Conservation (phyloP, 2,113 vertebrate species). For the Boulengeromyrus knoepffleri region DNA sequence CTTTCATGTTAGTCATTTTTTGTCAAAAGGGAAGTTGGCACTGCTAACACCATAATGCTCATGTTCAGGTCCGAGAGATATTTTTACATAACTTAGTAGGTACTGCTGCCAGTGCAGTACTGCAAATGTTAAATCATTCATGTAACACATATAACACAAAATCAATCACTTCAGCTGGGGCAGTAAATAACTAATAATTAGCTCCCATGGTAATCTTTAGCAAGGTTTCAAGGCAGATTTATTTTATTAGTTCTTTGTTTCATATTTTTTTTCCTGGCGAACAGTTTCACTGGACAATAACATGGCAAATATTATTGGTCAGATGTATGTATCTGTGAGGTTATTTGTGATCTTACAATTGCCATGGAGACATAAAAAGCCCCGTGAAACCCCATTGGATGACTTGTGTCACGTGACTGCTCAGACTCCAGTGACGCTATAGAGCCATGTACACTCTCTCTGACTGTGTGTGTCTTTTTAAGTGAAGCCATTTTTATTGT, state of each 20-base stretch:
- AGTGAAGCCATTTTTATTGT: neutral
- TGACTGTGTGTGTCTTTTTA: neutral
- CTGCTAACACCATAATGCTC: neutral
- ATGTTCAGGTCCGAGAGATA: neutral
- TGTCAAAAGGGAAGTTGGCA: no score
- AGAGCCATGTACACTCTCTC: neutral
- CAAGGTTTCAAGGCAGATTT: neutral
- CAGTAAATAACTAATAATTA: neutral
- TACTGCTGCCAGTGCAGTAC: neutral
- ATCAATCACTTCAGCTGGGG: neutral
- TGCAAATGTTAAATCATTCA: neutral
- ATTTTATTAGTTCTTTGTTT: neutral
- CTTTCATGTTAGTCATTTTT: neutral
- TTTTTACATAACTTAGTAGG: neutral
- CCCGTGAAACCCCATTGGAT: neutral
- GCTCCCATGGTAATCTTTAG: neutral
- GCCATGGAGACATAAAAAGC: neutral
- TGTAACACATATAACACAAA: neutral
- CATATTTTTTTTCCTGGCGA: neutral
- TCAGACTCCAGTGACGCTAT: neutral
- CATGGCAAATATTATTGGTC: neutral
- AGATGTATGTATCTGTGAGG: neutral
- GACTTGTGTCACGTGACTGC: neutral
- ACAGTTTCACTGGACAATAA: neutral
- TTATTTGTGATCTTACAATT: neutral